Conservation (phyloP, 2,888 invertebrate genomes). For the Pandemis heparana region DNA sequence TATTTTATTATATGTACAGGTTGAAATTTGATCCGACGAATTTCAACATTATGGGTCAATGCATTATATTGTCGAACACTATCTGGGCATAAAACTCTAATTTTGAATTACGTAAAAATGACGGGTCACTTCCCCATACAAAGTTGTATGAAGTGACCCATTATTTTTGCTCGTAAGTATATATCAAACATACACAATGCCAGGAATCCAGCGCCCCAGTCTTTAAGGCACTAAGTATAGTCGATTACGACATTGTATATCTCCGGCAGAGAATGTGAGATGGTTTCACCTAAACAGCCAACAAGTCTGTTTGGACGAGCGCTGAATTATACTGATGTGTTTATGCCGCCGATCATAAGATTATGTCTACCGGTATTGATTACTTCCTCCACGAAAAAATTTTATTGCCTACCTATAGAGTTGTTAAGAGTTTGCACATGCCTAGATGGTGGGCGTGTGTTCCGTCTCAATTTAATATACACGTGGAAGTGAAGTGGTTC, state of each 20-base stretch:
- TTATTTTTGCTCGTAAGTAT: no score
- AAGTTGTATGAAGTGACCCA: no score
- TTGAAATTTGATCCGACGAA: no score
- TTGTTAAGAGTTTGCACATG: background rate
- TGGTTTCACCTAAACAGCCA: slow-evolving; percentile 4
- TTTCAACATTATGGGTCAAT: no score
- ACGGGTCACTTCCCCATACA: no score
- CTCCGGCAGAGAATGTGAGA: slow-evolving; percentile 2
- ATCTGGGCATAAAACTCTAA: no score
- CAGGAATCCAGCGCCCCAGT: background rate
- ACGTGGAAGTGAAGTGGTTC: no score
- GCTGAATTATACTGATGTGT: slow-evolving; percentile 28
- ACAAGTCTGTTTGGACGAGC: slow-evolving; percentile 34
- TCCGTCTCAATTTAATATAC: no score
- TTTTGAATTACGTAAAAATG: no score
- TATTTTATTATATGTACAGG: no score
- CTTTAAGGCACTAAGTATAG: slow-evolving; percentile 10
- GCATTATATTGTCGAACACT: no score
- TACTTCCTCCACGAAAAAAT: slow-evolving; percentile 18
- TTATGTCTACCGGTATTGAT: slow-evolving; percentile 27
- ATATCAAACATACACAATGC: background rate
- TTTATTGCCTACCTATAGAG: background rate
- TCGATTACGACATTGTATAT: slow-evolving; percentile 31
- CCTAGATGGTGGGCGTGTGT: no score
- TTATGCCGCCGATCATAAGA: slow-evolving; percentile 29